These are phyloP conservation scores for Heterodera filipjevi DNA, from an alignment of 2,888 invertebrate genomes.

Conservation along the genomic window DNA sequence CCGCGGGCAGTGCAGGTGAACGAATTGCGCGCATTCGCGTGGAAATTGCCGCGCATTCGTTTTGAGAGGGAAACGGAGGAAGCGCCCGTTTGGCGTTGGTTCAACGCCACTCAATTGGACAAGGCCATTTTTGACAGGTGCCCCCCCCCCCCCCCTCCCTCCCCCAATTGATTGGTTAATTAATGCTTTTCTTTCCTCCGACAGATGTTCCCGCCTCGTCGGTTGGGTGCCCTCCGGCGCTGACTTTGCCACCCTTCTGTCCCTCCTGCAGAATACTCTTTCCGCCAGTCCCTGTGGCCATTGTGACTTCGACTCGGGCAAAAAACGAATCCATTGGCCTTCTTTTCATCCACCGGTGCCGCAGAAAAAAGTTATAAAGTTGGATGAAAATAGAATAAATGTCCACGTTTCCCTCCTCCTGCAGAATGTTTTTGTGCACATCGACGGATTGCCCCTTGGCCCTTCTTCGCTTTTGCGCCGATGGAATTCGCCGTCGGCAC, in stretches of 20 bases:
- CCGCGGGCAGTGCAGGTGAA: constrained; percentile 15
- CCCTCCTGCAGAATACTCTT: not conserved
- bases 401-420: not conserved
- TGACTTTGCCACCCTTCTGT: not conserved
- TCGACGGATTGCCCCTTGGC: not conserved
- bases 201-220: constrained; percentile 22
- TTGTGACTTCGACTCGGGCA: constrained; percentile 14
- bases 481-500: not conserved
- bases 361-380: not conserved
- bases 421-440: not conserved
- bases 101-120: constrained; percentile 30
- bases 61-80: constrained; percentile 35
- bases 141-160: no score
- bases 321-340: constrained; percentile 12
- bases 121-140: constrained; percentile 33
- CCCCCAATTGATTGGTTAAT: not conserved
- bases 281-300: constrained; percentile 15
- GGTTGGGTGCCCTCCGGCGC: not conserved
- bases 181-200: not conserved
- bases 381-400: no score
- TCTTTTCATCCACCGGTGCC: constrained; percentile 23
- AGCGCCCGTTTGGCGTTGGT: constrained; percentile 40
- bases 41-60: constrained; percentile 31
- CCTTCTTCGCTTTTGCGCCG: not conserved
- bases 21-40: constrained; percentile 17